Evolutionary conservation across 1,140 invertebrate genomes (phyloP).

Genomic region (Hycleus phaleratus): DNA sequence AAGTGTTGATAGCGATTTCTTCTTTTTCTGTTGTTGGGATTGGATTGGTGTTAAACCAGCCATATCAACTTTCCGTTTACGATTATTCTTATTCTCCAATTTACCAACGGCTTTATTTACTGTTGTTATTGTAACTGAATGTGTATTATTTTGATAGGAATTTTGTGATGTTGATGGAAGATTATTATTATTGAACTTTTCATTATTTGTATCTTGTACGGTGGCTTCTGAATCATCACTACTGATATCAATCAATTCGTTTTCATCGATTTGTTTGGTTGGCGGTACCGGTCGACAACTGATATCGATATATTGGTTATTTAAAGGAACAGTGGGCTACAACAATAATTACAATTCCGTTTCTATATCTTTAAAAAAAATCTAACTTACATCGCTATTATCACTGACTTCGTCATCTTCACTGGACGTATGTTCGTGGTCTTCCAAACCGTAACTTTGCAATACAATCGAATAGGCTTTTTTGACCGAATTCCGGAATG

Average conservation of each 20-base stretch:
- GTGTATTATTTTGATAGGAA: conserved; percentile 8
- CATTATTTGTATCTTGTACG: not conserved
- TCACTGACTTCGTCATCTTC: conserved; percentile 40
- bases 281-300: conserved; percentile 18
- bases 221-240: conserved; percentile 34
- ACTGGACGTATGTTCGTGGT: conserved; percentile 17
- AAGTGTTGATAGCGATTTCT: conserved; percentile 14
- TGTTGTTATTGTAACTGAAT: not conserved
- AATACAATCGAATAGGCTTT: conserved; percentile 46
- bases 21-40: conserved; percentile 17
- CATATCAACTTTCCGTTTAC: not conserved
- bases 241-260: conserved; percentile 39
- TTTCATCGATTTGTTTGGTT: conserved; percentile 28
- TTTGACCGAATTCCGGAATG: conserved; percentile 46
- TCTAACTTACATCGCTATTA: not conserved
- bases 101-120: not conserved
- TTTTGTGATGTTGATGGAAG: conserved; percentile 19
- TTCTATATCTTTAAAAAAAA: not conserved
- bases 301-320: conserved; percentile 31
- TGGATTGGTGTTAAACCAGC: not conserved
- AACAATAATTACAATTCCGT: not conserved
- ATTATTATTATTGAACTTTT: conserved; percentile 16
- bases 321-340: conserved; percentile 2
- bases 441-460: conserved; percentile 39
- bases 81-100: not conserved